Conservation (phyloP, 2,113 vertebrate genomes). For the Phaethon lepturus region DNA sequence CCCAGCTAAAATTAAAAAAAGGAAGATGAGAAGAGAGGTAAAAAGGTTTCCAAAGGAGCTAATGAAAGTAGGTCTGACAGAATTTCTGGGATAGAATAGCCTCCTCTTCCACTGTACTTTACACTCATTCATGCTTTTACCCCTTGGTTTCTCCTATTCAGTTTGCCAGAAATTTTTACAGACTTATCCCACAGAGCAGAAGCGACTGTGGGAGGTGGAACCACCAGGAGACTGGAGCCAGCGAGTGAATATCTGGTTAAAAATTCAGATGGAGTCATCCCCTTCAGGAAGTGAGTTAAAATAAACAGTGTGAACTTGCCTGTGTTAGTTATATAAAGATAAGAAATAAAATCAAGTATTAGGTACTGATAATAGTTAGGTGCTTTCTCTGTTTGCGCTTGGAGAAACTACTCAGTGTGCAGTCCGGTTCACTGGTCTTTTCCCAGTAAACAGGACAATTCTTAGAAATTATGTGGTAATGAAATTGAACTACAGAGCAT, state of each 20-base stretch:
- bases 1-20: background rate
- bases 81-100: background rate
- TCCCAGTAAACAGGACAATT: slow-evolving; percentile 12
- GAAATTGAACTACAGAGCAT: background rate
- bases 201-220: slow-evolving; percentile 89
- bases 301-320: background rate
- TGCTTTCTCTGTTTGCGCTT: background rate
- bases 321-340: background rate
- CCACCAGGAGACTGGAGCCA: slow-evolving; percentile 87
- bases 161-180: slow-evolving; percentile 87
- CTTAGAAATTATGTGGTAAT: slow-evolving; percentile 52
- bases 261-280: slow-evolving; percentile 77
- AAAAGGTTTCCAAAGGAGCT: background rate
- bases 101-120: background rate
- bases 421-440: background rate
- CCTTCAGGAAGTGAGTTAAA: slow-evolving; percentile 67
- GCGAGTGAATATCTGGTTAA: slow-evolving; percentile 89
- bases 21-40: background rate
- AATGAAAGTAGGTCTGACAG: background rate
- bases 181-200: slow-evolving; percentile 71
- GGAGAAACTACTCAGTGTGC: background rate
- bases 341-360: background rate
- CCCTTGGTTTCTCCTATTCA: slow-evolving; percentile 54
- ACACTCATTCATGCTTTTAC: background rate
- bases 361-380: background rate